phyloP scores from a whole-genome alignment of 1,140 invertebrate genomes.

The Mizuhopecten yessoensis region DNA sequence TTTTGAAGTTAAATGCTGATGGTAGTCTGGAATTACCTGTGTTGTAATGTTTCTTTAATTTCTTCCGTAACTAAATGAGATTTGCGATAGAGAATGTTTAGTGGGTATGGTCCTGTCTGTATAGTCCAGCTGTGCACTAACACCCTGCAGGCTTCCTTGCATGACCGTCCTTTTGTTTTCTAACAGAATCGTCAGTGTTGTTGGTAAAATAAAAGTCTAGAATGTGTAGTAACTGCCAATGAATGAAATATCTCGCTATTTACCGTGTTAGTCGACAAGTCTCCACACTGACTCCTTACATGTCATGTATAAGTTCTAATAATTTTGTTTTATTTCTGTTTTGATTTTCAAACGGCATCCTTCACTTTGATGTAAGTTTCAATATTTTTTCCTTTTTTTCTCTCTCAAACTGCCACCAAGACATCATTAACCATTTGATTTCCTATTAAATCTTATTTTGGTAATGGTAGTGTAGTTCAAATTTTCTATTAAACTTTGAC shows the following conservation, averaged over 20 bases:
- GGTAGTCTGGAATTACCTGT: not conserved
- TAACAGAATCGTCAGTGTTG: not conserved
- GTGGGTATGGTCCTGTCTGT: not conserved
- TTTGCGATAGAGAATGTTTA: not conserved
- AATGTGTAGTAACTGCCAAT: not conserved
- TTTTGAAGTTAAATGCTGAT: not conserved
- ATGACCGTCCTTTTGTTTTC: not conserved
- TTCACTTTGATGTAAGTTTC: conserved; percentile 39
- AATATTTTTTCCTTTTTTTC: not conserved
- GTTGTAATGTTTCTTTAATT: not conserved
- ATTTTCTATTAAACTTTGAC: not conserved
- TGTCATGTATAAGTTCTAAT: conserved; percentile 28
- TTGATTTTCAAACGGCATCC: conserved; percentile 26
- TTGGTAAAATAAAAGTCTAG: not conserved
- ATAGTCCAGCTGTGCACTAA: conserved; percentile 12
- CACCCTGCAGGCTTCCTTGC: not conserved
- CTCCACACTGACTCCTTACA: not conserved
- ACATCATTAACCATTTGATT: not conserved
- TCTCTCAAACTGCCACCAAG: not conserved
- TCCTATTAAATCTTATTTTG: not conserved
- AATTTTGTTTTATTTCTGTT: conserved; percentile 30
- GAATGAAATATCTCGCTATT: no score
- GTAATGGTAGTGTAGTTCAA: not conserved
- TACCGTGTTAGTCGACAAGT: not conserved
- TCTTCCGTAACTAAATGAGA: not conserved